A percentile compares a stretch with the other conserved stretches of the same genome.
Evolutionary conservation across 2,888 invertebrate genomes (phyloP).

Genomic region (Macrosoma leucophasiata): DNA sequence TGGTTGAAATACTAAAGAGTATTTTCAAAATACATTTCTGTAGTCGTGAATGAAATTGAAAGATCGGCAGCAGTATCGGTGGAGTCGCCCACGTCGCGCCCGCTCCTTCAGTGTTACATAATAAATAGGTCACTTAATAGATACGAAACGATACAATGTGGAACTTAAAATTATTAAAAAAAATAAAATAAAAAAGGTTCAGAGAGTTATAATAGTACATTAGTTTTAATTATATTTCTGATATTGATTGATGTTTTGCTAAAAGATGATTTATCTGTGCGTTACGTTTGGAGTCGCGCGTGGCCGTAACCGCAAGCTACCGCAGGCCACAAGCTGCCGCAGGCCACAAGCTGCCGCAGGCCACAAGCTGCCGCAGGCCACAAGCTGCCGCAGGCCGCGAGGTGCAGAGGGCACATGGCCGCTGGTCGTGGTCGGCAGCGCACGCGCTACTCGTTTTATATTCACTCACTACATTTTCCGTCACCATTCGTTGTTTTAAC

Average conservation of each 20-base stretch:
- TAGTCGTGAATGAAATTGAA: too few relatives aligned
- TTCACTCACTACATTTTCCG: constrained; percentile 26
- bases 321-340: too few relatives aligned
- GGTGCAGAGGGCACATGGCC: too few relatives aligned
- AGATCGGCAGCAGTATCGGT: background rate
- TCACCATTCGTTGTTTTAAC: constrained; percentile 39
- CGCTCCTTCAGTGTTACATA: constrained; percentile 43
- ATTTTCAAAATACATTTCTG: too few relatives aligned
- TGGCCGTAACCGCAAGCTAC: constrained; percentile 32
- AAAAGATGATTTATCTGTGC: constrained; percentile 68
- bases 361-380: too few relatives aligned
- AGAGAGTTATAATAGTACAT: constrained; percentile 71
- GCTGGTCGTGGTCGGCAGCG: too few relatives aligned
- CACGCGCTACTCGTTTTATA: constrained; percentile 12
- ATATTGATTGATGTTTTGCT: constrained; percentile 74
- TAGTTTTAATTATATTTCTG: constrained; percentile 74
- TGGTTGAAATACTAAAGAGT: too few relatives aligned
- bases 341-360: too few relatives aligned
- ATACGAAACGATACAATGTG: constrained; percentile 56
- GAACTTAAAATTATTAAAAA: constrained; percentile 35
- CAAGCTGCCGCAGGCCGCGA: constrained; percentile 36
- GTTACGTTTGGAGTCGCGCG: constrained; percentile 56
- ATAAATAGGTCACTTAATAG: constrained; percentile 51
- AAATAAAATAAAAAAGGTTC: constrained; percentile 39
- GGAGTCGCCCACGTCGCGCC: constrained; percentile 41